These are phyloP conservation scores for Diphyllodes magnificus DNA, from an alignment of 2,113 vertebrate species.

Conservation along the genomic window DNA sequence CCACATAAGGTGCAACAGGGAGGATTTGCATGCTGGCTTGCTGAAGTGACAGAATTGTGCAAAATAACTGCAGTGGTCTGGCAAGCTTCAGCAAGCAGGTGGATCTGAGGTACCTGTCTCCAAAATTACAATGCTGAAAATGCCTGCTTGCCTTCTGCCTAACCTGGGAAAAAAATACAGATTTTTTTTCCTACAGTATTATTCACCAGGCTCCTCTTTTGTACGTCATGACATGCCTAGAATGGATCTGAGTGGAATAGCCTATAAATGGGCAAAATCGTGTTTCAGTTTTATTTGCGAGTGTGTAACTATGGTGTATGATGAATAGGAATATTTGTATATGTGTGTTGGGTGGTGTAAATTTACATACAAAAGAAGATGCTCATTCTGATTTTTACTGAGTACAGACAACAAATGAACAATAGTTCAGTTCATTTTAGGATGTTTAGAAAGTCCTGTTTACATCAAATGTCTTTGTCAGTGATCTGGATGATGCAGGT, in stretches of 20 bases:
- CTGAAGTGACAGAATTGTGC: conserved; percentile 60
- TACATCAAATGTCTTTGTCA: not conserved
- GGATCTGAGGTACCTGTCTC: conserved; percentile 21
- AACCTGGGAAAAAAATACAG: not conserved
- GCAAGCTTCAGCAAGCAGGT: conserved; percentile 53
- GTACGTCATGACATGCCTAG: not conserved
- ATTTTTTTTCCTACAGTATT: not conserved
- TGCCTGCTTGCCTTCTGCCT: conserved; percentile 1
- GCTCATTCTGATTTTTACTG: not conserved
- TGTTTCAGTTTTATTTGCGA: not conserved
- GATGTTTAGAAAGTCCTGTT: not conserved
- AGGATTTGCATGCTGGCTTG: conserved; percentile 47
- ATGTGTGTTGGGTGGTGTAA: not conserved
- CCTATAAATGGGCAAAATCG: not conserved
- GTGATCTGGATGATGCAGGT: not conserved
- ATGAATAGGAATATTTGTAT: not conserved
- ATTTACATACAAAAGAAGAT: not conserved
- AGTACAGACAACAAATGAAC: not conserved
- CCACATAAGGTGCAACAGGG: conserved; percentile 47
- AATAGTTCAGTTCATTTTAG: not conserved
- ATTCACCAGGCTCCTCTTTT: not conserved
- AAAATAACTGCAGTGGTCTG: conserved; percentile 57
- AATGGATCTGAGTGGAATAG: not conserved
- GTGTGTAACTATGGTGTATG: not conserved
- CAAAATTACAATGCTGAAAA: not conserved